Evolutionary conservation across 2,113 vertebrate species (phyloP).

Genomic region (human): GRCh38 chr7:33895001-33895500

Average conservation of each 20-base stretch:
- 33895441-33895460: accelerated
- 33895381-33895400: accelerated
- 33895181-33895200: no score
- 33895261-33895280: not conserved
- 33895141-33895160: no score
- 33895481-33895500: constrained; percentile 76
- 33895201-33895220: no score
- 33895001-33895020: not conserved
- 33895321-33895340: not conserved
- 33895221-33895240: no score
- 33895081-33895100: not conserved
- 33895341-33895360: not conserved
- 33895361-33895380: not conserved
- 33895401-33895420: accelerated
- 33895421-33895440: accelerated
- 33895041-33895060: not conserved
- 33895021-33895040: not conserved
- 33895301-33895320: not conserved
- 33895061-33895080: not conserved
- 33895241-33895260: no score
- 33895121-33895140: not conserved
- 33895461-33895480: constrained; percentile 38
- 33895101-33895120: not conserved
- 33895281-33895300: not conserved
- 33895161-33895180: no score